Conservation (phyloP, 2,797 vertebrate genomes). For the Chloroceryle amazona region DNA sequence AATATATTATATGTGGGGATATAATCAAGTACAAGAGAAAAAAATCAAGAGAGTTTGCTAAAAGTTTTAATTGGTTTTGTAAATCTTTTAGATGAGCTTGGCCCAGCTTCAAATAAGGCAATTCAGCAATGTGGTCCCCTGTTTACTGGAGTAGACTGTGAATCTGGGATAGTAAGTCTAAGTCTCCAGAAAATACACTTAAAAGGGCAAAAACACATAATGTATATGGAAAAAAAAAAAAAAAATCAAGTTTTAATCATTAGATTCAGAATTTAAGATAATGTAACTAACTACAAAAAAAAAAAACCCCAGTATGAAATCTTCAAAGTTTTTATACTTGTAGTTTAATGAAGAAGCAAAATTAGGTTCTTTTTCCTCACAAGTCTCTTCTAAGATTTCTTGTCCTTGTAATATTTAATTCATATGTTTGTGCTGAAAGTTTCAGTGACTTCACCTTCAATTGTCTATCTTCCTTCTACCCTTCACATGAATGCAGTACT, state of each 20-base stretch:
- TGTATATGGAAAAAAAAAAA: background rate
- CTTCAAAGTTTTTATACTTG: slow-evolving; percentile 44
- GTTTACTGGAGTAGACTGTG: background rate
- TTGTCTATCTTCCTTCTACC: slow-evolving; percentile 49
- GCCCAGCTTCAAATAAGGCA: background rate
- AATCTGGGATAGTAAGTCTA: background rate
- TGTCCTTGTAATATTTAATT: slow-evolving; percentile 76
- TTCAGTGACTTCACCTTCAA: slow-evolving; percentile 74
- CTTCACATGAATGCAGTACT: slow-evolving; percentile 49
- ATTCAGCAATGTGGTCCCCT: background rate
- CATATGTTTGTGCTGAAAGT: slow-evolving; percentile 63
- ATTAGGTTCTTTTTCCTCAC: slow-evolving; percentile 38
- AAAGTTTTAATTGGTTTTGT: slow-evolving; percentile 39
- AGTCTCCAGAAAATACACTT: background rate
- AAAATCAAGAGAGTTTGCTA: background rate
- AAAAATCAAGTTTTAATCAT: background rate
- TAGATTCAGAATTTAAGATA: slow-evolving; percentile 9
- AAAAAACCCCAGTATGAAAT: background rate
- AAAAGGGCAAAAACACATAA: background rate
- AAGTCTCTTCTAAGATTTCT: slow-evolving; percentile 40
- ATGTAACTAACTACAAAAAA: background rate
- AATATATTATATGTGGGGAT: background rate
- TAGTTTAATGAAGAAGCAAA: slow-evolving; percentile 61
- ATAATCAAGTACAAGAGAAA: background rate
- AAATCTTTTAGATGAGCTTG: slow-evolving; percentile 18